Evolutionary conservation across 2,113 vertebrate species (phyloP), one percentile per base, ranked within the genome.

Genomic region (Pungitius pungitius): DNA sequence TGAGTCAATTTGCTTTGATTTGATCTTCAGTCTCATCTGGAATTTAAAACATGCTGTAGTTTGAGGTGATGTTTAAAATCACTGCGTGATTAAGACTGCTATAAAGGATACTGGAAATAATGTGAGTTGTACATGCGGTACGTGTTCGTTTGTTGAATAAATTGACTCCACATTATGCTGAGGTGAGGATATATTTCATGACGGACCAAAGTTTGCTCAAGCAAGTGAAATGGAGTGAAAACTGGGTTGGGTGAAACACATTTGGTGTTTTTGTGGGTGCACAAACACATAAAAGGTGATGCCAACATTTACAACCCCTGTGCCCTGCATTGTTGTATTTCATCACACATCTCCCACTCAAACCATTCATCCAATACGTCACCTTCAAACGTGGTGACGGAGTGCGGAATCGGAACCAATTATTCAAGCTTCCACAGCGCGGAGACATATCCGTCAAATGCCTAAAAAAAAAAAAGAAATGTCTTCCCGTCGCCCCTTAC

Each of bases 1-100:
- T 1, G 11, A 85, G 81, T 85, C 59, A 78, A 60, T 88, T 86
- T 88, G 57, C 73, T 75, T 82, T 82, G 65, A 83, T 87, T 73
- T 78, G 55, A 80, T 87, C 75, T 78, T 61, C 45, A 68, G 17
- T 65, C 74, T 85, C 64, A 74, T 72, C 55, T 68, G 14, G 63
- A 78, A 83, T 88, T 77, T 65, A 69, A 84, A 83, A 22, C 51
- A 11, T n/a, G 24, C 17, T 72, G 30, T 73, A 57, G 57, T 71
- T 59, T 63, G 74, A 68, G 54, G 35, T 65, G 56, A 62, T 37
- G 22, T 79, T 75, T 78, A 27, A 69, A 78, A 59, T 79, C 61
- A 54, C 42, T 40, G 27, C 33, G 45, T 10, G 1, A 24, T 39
- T 75, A 66, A 70, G 22, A 61, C 17, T 67, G 15, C 35, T 22